Percentiles rank a stretch among this genome's conserved stretches.
Conservation (phyloP, 1,140 invertebrate genomes). For the Atopsyche davidsoni region DNA sequence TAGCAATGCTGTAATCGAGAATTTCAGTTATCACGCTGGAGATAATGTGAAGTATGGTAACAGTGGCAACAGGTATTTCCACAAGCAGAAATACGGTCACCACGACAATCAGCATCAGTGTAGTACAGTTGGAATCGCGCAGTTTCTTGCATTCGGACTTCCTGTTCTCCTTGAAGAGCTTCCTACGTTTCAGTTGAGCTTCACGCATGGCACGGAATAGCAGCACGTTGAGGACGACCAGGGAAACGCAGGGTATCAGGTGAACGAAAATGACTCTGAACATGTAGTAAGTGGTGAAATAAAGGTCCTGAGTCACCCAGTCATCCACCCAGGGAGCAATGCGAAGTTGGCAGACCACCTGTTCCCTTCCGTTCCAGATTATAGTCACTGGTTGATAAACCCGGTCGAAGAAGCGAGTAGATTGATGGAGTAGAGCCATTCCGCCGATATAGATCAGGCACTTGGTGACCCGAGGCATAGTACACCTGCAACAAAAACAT, state of each 20-base stretch:
- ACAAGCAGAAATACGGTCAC: conserved; percentile 86
- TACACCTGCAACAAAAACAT: conserved; percentile 53
- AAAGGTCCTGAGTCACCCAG: conserved; percentile 59
- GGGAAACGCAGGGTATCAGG: conserved; percentile 77
- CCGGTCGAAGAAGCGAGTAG: conserved; percentile 70
- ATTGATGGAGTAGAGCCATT: conserved; percentile 71
- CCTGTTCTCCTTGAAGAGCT: conserved; percentile 77
- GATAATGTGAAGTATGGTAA: conserved; percentile 80
- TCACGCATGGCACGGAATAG: conserved; percentile 78
- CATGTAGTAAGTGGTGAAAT: conserved; percentile 75
- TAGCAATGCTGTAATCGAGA: conserved; percentile 73
- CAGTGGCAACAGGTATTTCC: conserved; percentile 85
- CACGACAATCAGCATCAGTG: conserved; percentile 91
- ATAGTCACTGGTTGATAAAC: conserved; percentile 49
- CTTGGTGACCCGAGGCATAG: conserved; percentile 72
- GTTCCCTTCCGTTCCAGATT: conserved; percentile 56
- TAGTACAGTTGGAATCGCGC: conserved; percentile 85
- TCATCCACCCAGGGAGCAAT: conserved; percentile 61
- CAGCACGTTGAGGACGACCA: conserved; percentile 84
- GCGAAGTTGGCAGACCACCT: conserved; percentile 52
- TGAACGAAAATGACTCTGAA: conserved; percentile 90
- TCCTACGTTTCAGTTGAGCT: conserved; percentile 72
- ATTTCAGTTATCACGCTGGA: conserved; percentile 65
- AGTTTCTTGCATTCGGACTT: conserved; percentile 78
- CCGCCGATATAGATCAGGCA: conserved; percentile 70